Percentiles rank a stretch among this genome's conserved stretches.
Conservation (phyloP, 2,113 vertebrate genomes). For the Delphinapterus leucas region DNA sequence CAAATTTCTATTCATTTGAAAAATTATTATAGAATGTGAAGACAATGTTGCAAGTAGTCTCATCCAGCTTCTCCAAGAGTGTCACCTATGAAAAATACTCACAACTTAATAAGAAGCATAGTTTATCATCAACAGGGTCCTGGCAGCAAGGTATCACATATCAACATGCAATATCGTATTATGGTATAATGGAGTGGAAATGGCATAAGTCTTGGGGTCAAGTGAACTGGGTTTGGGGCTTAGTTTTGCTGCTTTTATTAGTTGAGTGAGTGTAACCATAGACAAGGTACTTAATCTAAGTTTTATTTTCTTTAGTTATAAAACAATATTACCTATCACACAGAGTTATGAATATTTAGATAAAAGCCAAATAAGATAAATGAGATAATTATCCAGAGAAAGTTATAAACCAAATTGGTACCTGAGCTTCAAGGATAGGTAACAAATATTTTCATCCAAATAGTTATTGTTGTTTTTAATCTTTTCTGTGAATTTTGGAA, state of each 20-base stretch:
- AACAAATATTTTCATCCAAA: slow-evolving; percentile 27
- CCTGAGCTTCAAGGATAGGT: neutral
- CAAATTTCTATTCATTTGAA: neutral
- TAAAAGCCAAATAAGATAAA: neutral
- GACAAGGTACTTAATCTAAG: neutral
- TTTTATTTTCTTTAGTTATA: slow-evolving; percentile 38
- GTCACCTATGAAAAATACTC: neutral
- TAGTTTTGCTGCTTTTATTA: neutral
- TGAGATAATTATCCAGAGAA: slow-evolving; percentile 46
- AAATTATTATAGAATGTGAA: neutral
- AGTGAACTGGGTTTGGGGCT: neutral
- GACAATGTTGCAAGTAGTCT: neutral
- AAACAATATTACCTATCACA: neutral
- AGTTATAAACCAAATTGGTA: neutral
- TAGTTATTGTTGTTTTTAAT: slow-evolving; percentile 21
- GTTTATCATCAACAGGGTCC: neutral
- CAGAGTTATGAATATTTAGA: neutral
- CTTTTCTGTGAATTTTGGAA: slow-evolving; percentile 15
- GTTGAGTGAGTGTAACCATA: slow-evolving; percentile 7
- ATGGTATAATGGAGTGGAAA: neutral
- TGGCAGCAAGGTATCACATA: neutral
- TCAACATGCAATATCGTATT: neutral
- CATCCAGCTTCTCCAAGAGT: neutral
- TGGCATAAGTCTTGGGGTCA: neutral
- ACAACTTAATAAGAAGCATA: neutral